A percentile compares a stretch with the other conserved stretches of the same genome.
Evolutionary conservation across 2,113 vertebrate genomes (phyloP).

Genomic region (Eleginops maclovinus): DNA sequence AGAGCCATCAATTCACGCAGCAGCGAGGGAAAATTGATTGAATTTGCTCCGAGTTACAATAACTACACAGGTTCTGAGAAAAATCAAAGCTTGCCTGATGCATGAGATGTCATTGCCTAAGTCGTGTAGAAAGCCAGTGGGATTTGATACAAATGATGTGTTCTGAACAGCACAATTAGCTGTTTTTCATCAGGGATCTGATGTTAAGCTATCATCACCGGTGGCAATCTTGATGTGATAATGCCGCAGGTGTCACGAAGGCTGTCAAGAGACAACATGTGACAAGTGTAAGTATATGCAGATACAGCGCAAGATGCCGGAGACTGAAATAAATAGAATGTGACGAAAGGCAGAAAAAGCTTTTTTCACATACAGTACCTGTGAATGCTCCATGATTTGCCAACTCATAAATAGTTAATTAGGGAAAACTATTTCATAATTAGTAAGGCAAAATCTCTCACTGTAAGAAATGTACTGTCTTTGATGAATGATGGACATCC

Average conservation of each 20-base stretch:
- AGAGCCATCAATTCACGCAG: conserved; percentile 59
- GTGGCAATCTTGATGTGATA: not conserved
- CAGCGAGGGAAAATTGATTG: conserved; percentile 62
- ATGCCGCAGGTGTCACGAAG: conserved; percentile 12
- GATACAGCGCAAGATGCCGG: not conserved
- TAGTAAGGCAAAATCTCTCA: not conserved
- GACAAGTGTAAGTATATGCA: not conserved
- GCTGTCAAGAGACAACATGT: conserved; percentile 6
- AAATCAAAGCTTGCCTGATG: conserved; percentile 66
- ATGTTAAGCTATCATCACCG: conserved; percentile 25
- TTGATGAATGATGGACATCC: not conserved
- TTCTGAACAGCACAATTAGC: conserved; percentile 51
- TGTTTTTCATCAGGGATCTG: conserved; percentile 37
- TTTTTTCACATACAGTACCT: not conserved
- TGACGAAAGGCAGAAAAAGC: not conserved
- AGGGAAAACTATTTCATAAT: not conserved
- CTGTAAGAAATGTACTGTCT: not conserved
- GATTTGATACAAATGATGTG: conserved; percentile 60
- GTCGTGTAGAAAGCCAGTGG: conserved; percentile 38
- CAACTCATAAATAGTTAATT: not conserved
- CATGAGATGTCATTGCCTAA: conserved; percentile 44
- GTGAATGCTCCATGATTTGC: not conserved
- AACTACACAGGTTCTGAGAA: conserved; percentile 51
- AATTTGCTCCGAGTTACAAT: conserved; percentile 66
- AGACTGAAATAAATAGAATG: not conserved